phyloP scores from a whole-genome alignment of 92 coral and sea anemone genomes.

The Porites rus region DNA sequence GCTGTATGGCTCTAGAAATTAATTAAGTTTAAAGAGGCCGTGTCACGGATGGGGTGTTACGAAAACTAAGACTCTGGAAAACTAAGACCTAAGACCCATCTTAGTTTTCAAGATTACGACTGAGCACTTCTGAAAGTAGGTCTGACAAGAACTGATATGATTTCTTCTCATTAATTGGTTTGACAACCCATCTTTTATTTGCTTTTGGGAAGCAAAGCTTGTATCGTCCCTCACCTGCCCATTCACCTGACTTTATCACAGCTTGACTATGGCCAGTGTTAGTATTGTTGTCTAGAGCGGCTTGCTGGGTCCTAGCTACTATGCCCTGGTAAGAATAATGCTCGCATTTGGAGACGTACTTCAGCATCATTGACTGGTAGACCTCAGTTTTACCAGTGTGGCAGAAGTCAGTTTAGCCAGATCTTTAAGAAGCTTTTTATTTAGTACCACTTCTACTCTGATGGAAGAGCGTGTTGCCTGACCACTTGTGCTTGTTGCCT shows the following conservation, averaged over 20 bases:
- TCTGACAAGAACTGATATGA: background rate
- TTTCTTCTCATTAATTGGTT: slow-evolving; percentile 50
- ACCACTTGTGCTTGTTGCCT: slow-evolving; percentile 3
- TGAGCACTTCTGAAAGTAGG: too few species aligned
- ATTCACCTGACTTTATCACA: slow-evolving; percentile 40
- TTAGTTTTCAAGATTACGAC: too few species aligned
- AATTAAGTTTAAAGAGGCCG: too few species aligned
- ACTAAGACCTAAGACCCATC: too few species aligned
- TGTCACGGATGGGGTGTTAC: too few species aligned
- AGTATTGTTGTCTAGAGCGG: slow-evolving; percentile 59
- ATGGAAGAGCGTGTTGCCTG: slow-evolving; percentile 11
- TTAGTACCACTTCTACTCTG: background rate
- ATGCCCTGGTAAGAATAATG: slow-evolving; percentile 59
- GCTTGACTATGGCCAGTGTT: slow-evolving; percentile 47
- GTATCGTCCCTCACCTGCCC: slow-evolving; percentile 34
- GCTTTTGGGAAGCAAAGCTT: slow-evolving; percentile 60
- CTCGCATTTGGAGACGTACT: slow-evolving; percentile 63
- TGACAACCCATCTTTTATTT: slow-evolving; percentile 59
- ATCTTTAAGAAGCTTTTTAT: slow-evolving; percentile 13
- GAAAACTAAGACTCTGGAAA: too few species aligned
- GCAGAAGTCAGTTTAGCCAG: slow-evolving; percentile 17
- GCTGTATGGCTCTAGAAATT: too few species aligned
- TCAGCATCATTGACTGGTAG: slow-evolving; percentile 58
- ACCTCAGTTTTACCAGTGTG: slow-evolving; percentile 62
- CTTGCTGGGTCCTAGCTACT: slow-evolving; percentile 60